Conservation (phyloP, 2,113 vertebrate genomes). For the Poeciliopsis retropinna region DNA sequence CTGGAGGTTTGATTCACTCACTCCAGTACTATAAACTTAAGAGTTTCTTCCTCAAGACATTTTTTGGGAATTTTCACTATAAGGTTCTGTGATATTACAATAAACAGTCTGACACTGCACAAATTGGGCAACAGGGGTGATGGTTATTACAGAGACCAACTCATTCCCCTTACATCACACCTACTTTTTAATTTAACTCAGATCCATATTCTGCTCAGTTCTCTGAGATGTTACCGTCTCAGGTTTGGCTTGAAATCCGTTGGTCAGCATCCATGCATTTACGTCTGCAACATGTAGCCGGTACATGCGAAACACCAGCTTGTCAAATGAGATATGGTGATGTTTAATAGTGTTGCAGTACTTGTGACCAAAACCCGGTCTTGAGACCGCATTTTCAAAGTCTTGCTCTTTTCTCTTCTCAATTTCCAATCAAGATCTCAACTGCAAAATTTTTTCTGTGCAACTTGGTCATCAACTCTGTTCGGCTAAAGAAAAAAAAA, state of each 20-base stretch:
- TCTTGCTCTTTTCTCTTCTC: too few relatives aligned
- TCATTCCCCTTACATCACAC: neutral
- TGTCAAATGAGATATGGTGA: neutral
- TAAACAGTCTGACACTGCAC: neutral
- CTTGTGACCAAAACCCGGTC: neutral
- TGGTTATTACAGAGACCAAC: neutral
- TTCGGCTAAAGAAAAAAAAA: too few relatives aligned
- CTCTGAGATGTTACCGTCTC: neutral
- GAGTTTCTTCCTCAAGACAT: neutral
- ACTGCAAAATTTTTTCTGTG: too few relatives aligned
- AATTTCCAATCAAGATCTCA: too few relatives aligned
- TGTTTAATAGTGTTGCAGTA: neutral
- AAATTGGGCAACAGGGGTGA: too few relatives aligned
- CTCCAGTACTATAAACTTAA: neutral
- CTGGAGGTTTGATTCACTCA: neutral
- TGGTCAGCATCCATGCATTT: neutral
- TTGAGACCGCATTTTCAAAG: neutral
- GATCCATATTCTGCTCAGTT: neutral
- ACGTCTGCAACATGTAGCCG: too few relatives aligned
- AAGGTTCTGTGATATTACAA: neutral
- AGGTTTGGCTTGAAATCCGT: neutral
- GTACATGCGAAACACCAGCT: neutral
- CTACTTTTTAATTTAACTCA: neutral
- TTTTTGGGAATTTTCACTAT: neutral
- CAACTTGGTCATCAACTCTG: too few relatives aligned